Base-by-base conservation (phyloP, 2,113 vertebrate species). In the Lanius ludovicianus region DNA sequence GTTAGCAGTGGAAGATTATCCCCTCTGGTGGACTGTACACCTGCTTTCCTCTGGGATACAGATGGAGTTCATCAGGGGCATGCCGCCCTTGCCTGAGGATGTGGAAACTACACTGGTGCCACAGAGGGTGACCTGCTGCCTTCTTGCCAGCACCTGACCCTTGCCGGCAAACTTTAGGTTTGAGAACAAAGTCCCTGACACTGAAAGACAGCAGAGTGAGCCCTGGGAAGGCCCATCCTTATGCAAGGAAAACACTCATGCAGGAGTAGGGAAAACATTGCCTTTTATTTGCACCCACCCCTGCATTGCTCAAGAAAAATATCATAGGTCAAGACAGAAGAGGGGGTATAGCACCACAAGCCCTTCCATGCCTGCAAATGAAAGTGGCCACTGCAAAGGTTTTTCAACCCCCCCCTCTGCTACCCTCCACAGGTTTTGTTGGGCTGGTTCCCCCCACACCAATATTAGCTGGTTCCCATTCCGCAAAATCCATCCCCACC, bases 51-150 rank as follows among this genome's bases (percentile, higher is more conserved):
- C 17, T 55, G 18, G 35, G 41, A 31, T n/a, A 62, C 24, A 35
- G n/a, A 30, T 24, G 31, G 25, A 69, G 47, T 25, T 83, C 17
- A 41, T 10, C 41, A 55, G 78, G 11, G 13, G 30, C 46, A 30
- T 9, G 10, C 44, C 44, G 46, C 37, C 77, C 8, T 57, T 0
- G 0, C 37, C 37, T 52, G 46, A 57, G 33, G 37, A 17, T 67
- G 19, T 0, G 0, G 41, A 23, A 6, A 13, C 28, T 46, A 39
- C 50, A 9, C 49, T 7, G 4, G 41, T 63, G 41, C 6, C 13
- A 63, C 15, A 30, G 16, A 44, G 37, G 41, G n/a, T n/a, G 30
- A 64, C 42, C 42, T 41, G 9, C 30, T 63, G 31, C 11, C 42
- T 31, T 80, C 13, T 62, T 56, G 18, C 17, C 59, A 71, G 49